Evolutionary conservation across 2,113 vertebrate genomes (phyloP).

Genomic region (Tragelaphus strepsiceros): DNA sequence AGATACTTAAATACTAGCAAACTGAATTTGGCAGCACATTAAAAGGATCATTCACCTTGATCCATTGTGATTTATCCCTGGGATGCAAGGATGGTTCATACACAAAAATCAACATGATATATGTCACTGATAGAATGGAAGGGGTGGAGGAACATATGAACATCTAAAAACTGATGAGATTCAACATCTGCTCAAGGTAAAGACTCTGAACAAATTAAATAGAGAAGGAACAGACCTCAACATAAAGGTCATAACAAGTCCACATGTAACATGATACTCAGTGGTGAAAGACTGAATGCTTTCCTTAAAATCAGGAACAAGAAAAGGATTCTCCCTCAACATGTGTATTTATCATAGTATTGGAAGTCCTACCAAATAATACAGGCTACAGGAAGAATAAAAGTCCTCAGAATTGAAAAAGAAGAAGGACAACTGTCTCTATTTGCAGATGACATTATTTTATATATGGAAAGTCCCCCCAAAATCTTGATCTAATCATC

Average conservation of each 20-base stretch:
- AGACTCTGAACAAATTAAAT: not conserved
- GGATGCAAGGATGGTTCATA: not conserved
- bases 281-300: not conserved
- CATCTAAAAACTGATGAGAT: not conserved
- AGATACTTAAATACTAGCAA: not conserved
- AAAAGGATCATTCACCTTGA: not conserved
- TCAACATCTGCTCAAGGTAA: not conserved
- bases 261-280: not conserved
- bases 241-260: not conserved
- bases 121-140: not conserved
- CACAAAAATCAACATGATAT: not conserved
- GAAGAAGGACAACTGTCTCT: not conserved
- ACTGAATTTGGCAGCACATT: not conserved
- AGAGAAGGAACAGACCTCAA: not conserved
- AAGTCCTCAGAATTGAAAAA: not conserved
- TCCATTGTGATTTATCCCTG: not conserved
- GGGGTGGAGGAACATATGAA: not conserved
- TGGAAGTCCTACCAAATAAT: not conserved
- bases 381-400: not conserved
- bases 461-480: not conserved
- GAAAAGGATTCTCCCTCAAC: not conserved
- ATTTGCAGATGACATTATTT: not conserved
- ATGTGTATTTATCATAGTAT: not conserved
- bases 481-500: not conserved
- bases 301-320: not conserved